Base-by-base conservation (phyloP, 2,797 vertebrate genomes). In the Triplophysa bombifrons region DNA sequence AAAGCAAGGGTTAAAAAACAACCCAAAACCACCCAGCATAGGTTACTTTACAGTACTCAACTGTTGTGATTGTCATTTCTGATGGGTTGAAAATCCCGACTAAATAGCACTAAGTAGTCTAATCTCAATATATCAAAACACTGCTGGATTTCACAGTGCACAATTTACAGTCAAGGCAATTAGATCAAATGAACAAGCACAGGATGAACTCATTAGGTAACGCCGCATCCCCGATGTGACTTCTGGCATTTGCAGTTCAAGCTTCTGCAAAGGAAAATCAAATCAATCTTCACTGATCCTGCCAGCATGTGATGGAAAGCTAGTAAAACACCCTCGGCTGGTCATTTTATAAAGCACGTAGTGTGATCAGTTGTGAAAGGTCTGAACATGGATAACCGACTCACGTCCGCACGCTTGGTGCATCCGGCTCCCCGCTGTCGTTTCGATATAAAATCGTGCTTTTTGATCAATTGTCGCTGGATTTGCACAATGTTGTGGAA, bases 231-330 rank as follows among this genome's bases (percentile, higher is more conserved):
- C 90, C 86, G 87, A 68, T 87, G 87, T 92, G 90, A 92, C 90
- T 91, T 88, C 87, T 90, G 88, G 67, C 69, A 72, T 87, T 88
- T 72, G 87, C 78, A 53, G 64, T 71, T 71, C 63, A 76, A 83
- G 88, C 87, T 91, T 90, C 91, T 89, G 89, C 71, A 85, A 92
- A 90, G 91, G 92, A 90, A 93, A 93, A 93, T 92, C 88, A 86
- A 91, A 93, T 93, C 93, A 89, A 92, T 93, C 87, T 76, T 79
- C 90, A 93, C 93, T 87, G 93, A 93, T 91, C 91, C 88, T 89
- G 88, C 87, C 89, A 89, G 85, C 88, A 88, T 65, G 78, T 79
- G 87, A 92, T 93, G 93, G 92, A 93, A 93, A 93, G 87, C 89
- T 93, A 93, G 93, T 94, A 93, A 92, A 91, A 92, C 80, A 83